These are phyloP conservation scores for Anas capensis DNA, from an alignment of 2,797 vertebrate species.

Conservation along the genomic window DNA sequence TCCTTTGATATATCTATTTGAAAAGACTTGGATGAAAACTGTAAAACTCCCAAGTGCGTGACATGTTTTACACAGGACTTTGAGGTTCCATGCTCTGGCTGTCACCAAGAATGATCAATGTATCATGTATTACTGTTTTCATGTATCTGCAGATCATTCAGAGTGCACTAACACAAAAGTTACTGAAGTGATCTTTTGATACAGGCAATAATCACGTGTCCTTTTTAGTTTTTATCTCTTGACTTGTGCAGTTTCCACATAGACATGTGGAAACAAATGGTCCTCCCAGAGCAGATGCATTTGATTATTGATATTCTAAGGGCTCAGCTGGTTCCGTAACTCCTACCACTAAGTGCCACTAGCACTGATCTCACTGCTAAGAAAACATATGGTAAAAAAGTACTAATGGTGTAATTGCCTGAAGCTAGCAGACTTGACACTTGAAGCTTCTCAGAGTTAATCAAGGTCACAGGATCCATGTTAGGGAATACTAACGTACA, in stretches of 20 bases:
- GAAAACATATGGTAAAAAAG: not conserved
- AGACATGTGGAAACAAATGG: not conserved
- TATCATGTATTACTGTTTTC: not conserved
- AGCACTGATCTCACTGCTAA: not conserved
- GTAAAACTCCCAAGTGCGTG: not conserved
- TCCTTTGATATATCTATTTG: not conserved
- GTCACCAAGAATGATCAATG: not conserved
- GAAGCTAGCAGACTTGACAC: not conserved
- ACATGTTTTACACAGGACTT: not conserved
- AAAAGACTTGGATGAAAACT: not conserved
- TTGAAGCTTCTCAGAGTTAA: not conserved
- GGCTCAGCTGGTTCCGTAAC: not conserved
- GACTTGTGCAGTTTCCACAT: not conserved
- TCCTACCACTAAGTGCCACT: not conserved
- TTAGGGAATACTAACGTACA: not conserved
- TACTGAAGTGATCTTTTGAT: not conserved
- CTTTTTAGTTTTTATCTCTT: not conserved
- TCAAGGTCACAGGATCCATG: not conserved
- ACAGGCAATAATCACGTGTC: not conserved
- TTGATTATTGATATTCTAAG: constrained; percentile 1
- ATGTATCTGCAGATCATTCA: constrained; percentile 2
- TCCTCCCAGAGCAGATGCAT: not conserved
- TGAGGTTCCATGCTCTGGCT: not conserved
- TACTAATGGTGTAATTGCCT: not conserved
- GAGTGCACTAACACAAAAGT: not conserved